phyloP scores from a whole-genome alignment of 1,140 invertebrate genomes.

The Helicoverpa armigera region DNA sequence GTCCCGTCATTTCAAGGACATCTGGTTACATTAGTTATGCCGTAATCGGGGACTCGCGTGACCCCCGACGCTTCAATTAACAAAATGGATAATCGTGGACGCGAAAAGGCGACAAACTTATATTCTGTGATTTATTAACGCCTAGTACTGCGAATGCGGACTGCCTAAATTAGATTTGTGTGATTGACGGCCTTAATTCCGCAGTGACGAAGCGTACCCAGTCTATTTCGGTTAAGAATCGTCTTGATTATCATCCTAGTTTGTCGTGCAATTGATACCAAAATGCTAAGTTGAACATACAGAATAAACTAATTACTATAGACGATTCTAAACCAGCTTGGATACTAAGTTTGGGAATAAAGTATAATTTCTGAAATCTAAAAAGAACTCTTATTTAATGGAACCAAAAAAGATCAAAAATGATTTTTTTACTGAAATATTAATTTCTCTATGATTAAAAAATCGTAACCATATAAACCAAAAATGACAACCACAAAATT shows the following conservation, averaged over 20 bases:
- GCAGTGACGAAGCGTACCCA: background rate
- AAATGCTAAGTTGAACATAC: background rate
- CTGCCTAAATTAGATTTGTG: constrained; percentile 40
- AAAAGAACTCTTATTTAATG: background rate
- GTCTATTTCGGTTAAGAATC: background rate
- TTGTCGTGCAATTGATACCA: no score
- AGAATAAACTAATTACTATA: background rate
- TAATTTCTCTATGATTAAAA: no score
- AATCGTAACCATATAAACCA: constrained; percentile 16
- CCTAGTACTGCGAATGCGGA: constrained; percentile 26
- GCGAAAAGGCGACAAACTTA: constrained; percentile 64
- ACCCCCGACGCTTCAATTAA: constrained; percentile 74
- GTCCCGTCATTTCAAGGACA: constrained; percentile 33
- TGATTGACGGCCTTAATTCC: constrained; percentile 7
- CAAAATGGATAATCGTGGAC: constrained; percentile 70
- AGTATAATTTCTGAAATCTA: no score
- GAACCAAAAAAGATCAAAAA: background rate
- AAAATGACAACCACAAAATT: background rate
- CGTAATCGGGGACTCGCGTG: constrained; percentile 72
- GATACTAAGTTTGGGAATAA: no score
- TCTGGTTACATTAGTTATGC: constrained; percentile 46
- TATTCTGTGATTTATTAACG: constrained; percentile 55
- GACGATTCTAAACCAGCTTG: no score
- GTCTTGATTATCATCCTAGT: no score
- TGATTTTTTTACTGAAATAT: no score